These are phyloP conservation scores for Pseudococcus longispinus DNA, from an alignment of 2,888 invertebrate genomes.

Conservation along the genomic window DNA sequence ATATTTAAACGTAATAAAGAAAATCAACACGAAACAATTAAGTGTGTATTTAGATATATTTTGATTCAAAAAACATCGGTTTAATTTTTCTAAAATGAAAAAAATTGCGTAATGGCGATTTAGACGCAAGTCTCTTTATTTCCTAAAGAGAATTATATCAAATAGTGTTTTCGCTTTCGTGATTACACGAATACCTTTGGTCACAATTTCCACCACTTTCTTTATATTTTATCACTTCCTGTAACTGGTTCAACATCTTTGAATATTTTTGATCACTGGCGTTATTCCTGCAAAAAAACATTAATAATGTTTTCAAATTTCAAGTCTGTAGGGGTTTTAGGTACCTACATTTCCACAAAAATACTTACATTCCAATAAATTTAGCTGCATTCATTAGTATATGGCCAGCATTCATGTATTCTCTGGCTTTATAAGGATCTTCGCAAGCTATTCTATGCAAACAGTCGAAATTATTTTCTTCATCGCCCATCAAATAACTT, in stretches of 20 bases:
- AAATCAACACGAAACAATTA: background rate
- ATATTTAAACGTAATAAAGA: background rate
- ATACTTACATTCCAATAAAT: conserved; percentile 37
- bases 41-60: background rate
- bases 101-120: background rate
- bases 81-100: background rate
- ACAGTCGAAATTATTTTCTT: conserved; percentile 72
- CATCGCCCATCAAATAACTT: conserved; percentile 74
- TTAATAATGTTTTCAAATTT: conserved; percentile 43
- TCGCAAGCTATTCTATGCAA: conserved; percentile 79
- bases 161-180: conserved; percentile 14
- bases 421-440: conserved; percentile 74
- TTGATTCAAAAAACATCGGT: background rate
- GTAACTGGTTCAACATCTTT: conserved; percentile 70
- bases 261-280: conserved; percentile 69
- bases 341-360: background rate
- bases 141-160: background rate
- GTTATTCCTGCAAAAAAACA: conserved; percentile 65
- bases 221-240: conserved; percentile 74
- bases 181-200: conserved; percentile 66
- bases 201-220: conserved; percentile 69
- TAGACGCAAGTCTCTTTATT: background rate
- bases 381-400: conserved; percentile 74
- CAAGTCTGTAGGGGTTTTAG: background rate
- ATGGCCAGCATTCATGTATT: conserved; percentile 80